Evolutionary conservation across 2,113 vertebrate genomes (phyloP).

Genomic region (Silurus asotus): DNA sequence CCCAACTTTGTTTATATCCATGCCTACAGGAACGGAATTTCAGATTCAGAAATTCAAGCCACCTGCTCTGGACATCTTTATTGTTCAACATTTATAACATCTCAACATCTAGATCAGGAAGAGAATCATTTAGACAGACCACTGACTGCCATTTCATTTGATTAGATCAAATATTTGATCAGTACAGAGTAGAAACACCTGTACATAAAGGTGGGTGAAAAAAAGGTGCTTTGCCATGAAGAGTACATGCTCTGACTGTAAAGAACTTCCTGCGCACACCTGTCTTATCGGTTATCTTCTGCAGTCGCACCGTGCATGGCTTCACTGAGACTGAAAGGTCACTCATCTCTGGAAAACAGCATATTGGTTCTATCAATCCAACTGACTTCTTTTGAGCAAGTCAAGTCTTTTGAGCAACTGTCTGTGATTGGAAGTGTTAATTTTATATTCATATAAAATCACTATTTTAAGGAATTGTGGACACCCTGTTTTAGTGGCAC

Average conservation of each 20-base stretch:
- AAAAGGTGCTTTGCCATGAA: constrained; percentile 25
- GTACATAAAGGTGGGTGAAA: not conserved
- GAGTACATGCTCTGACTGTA: constrained; percentile 30
- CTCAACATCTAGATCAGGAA: not conserved
- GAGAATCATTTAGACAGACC: not conserved
- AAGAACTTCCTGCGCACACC: constrained; percentile 43
- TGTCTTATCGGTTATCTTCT: constrained; percentile 67
- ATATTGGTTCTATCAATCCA: constrained; percentile 50
- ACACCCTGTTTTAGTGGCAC: not conserved
- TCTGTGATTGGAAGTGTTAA: constrained; percentile 10
- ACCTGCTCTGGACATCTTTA: not conserved
- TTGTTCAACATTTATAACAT: not conserved
- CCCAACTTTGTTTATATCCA: constrained; percentile 23
- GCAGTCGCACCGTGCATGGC: constrained; percentile 70
- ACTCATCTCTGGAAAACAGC: constrained; percentile 59
- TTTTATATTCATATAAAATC: not conserved
- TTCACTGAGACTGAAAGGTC: constrained; percentile 55
- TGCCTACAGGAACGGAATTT: constrained; percentile 40
- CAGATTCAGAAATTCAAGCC: not conserved
- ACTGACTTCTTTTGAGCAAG: constrained; percentile 14
- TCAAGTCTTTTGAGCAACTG: not conserved
- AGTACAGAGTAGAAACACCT: not conserved
- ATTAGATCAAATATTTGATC: constrained; percentile 14
- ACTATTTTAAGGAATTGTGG: not conserved
- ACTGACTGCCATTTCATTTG: constrained; percentile 14